These are phyloP conservation scores for Lasiurus borealis DNA, from an alignment of 2,113 vertebrate genomes.

Conservation along the genomic window DNA sequence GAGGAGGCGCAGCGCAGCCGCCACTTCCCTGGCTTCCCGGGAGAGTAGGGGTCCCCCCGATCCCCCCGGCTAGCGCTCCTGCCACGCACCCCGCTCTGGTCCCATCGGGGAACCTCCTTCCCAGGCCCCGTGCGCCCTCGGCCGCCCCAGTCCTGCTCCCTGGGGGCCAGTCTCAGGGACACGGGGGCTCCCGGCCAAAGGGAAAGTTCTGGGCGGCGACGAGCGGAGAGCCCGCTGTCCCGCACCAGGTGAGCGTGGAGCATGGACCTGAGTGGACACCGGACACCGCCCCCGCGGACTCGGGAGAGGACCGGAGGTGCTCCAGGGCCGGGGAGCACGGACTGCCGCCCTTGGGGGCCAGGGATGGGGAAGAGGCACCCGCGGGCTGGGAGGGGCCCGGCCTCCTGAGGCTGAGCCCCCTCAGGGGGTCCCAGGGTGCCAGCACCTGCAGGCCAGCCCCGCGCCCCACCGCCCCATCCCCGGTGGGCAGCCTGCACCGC, in stretches of 20 bases:
- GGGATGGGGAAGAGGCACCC: neutral
- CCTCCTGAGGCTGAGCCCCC: too few species aligned
- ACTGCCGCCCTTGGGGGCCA: neutral
- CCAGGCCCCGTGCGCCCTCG: rapidly evolving
- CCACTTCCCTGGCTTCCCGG: neutral
- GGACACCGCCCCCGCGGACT: too few species aligned
- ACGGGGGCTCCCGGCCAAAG: neutral
- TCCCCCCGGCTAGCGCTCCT: too few species aligned
- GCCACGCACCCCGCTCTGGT: neutral
- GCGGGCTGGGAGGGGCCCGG: too few species aligned
- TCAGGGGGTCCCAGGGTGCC: neutral
- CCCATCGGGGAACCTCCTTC: neutral
- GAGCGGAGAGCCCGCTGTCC: neutral
- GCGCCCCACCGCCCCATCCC: neutral
- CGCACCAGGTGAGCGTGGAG: neutral
- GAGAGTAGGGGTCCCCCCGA: too few species aligned
- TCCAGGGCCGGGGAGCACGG: too few species aligned
- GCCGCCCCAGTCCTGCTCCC: too few species aligned
- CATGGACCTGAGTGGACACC: neutral
- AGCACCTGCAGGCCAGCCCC: neutral
- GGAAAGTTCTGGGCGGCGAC: neutral
- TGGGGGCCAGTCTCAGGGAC: too few species aligned
- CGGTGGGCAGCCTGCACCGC: neutral
- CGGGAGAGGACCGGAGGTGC: neutral
- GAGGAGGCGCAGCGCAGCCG: neutral